phyloP scores from a whole-genome alignment of 2,888 invertebrate species.

The Stenolophus ochropezus region DNA sequence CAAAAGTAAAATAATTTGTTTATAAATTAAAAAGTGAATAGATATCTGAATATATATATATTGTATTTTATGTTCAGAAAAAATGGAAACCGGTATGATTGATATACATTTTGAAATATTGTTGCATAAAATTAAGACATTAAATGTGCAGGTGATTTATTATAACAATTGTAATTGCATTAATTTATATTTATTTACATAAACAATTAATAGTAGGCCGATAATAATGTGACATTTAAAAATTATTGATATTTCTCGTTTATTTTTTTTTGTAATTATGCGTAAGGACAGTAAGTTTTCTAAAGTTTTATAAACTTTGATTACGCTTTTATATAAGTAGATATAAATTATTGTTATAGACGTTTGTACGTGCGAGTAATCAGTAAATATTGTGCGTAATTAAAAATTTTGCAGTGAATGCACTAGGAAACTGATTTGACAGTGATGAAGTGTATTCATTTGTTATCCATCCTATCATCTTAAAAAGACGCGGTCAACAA shows the following conservation, averaged over 20 bases:
- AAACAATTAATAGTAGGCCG: not conserved
- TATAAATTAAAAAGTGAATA: not conserved
- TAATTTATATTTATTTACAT: not conserved
- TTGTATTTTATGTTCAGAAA: no score
- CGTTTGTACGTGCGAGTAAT: not conserved
- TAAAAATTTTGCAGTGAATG: constrained; percentile 4
- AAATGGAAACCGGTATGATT: no score
- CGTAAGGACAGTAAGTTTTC: not conserved
- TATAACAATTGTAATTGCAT: not conserved
- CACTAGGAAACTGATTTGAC: constrained; percentile 37
- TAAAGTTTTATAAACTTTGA: constrained; percentile 30
- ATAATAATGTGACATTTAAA: not conserved
- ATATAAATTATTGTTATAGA: constrained; percentile 13
- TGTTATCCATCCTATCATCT: constrained; percentile 40
- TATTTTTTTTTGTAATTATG: constrained; percentile 6
- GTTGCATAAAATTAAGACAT: not conserved
- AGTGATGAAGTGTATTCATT: constrained; percentile 44
- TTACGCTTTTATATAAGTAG: constrained; percentile 37
- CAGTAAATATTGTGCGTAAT: not conserved
- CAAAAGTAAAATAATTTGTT: not conserved
- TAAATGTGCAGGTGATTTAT: not conserved
- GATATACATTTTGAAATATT: not conserved
- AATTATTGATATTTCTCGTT: not conserved
- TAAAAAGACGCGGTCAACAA: constrained; percentile 25
- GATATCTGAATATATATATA: no score